These are phyloP conservation scores for Anagyrus pseudococci DNA, from an alignment of 2,888 invertebrate genomes.

Conservation along the genomic window DNA sequence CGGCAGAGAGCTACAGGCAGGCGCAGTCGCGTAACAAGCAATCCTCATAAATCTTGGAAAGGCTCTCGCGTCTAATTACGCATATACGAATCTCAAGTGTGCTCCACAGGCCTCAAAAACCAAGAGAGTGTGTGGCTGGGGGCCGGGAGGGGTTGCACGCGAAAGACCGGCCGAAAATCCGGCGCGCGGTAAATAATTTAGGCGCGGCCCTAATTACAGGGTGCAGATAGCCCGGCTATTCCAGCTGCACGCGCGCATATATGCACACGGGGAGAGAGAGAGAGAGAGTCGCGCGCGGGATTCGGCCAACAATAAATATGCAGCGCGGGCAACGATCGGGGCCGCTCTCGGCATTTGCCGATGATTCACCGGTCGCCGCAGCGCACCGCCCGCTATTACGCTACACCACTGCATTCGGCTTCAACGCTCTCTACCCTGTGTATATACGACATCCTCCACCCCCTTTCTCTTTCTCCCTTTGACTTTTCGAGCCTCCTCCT, in stretches of 20 bases:
- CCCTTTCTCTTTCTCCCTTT: too few relatives aligned
- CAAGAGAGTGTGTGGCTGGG: too few relatives aligned
- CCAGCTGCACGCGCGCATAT: not conserved
- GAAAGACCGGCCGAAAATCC: conserved; percentile 6
- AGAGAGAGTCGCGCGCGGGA: conserved; percentile 26
- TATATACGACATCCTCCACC: too few relatives aligned
- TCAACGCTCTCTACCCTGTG: not conserved
- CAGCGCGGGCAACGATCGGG: conserved; percentile 17
- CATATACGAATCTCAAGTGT: conserved; percentile 14
- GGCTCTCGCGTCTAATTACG: conserved; percentile 32
- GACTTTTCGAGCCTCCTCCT: too few relatives aligned
- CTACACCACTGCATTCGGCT: not conserved
- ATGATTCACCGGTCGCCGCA: conserved; percentile 33
- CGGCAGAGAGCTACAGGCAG: too few relatives aligned
- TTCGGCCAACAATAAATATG: conserved; percentile 38
- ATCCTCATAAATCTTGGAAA: conserved; percentile 20
- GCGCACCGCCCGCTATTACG: conserved; percentile 5
- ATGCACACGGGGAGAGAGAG: not conserved
- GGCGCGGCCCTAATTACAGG: conserved; percentile 31
- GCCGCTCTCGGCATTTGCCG: conserved; percentile 26
- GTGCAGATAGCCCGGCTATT: not conserved
- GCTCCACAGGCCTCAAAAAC: not conserved
- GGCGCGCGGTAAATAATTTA: conserved; percentile 36
- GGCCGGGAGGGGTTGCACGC: not conserved
- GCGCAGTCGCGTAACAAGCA: conserved; percentile 22